Conservation (phyloP, 2,797 vertebrate genomes). For the Sebastes cheni region DNA sequence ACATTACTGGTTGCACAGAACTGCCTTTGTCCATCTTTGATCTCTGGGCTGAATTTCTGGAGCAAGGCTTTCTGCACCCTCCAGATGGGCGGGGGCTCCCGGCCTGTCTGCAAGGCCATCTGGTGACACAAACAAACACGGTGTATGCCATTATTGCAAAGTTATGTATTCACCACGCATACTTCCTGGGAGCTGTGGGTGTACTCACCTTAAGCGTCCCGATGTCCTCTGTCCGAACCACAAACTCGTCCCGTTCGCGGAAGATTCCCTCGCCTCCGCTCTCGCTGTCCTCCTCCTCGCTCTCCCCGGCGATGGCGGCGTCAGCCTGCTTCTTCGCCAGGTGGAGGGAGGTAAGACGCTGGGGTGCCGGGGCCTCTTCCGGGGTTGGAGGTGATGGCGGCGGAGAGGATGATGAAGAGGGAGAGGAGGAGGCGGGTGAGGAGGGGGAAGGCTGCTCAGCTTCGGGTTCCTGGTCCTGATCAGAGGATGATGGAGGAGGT, state of each 20-base stretch:
- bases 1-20: constrained; percentile 96
- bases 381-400: constrained; percentile 84
- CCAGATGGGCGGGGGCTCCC: constrained; percentile 94
- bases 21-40: constrained; percentile 93
- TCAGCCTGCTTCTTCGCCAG: constrained; percentile 91
- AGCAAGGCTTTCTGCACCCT: constrained; percentile 93
- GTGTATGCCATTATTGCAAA: not conserved
- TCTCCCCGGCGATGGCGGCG: constrained; percentile 89
- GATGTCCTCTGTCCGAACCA: constrained; percentile 90
- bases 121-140: constrained; percentile 47
- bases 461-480: constrained; percentile 65
- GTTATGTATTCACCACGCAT: not conserved
- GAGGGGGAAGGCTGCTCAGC: constrained; percentile 55
- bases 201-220: constrained; percentile 87
- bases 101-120: constrained; percentile 91
- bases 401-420: constrained; percentile 62
- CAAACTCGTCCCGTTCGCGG: constrained; percentile 91
- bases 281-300: constrained; percentile 90
- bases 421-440: constrained; percentile 48
- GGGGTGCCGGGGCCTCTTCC: constrained; percentile 82
- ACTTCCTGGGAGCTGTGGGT: not conserved
- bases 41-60: constrained; percentile 94
- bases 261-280: constrained; percentile 92
- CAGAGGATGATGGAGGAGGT: constrained; percentile 72
- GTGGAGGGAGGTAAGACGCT: constrained; percentile 86